Conservation (phyloP, 30 jellyfish, hydroid and myxozoan genomes). For the Catostylus mosaicus region DNA sequence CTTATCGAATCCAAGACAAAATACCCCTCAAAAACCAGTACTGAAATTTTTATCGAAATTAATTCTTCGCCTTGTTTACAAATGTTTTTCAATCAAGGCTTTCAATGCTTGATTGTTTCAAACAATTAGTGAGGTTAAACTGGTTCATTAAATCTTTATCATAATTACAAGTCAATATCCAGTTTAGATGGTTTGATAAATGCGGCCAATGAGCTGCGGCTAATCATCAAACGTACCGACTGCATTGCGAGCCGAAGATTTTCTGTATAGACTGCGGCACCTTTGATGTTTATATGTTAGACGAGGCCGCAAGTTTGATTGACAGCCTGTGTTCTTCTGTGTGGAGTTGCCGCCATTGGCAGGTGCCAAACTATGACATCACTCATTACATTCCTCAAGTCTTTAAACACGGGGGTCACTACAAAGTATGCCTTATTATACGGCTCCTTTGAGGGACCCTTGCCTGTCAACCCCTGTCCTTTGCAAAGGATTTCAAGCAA, state of each 20-base stretch:
- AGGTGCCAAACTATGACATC: slow-evolving; percentile 99
- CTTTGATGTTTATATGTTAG: slow-evolving; percentile 84
- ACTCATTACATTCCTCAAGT: slow-evolving; percentile 70
- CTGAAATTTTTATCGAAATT: too few relatives aligned
- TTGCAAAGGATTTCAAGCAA: too few relatives aligned
- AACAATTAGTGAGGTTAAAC: neutral
- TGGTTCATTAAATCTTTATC: neutral
- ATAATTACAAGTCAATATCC: neutral
- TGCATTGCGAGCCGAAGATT: slow-evolving; percentile 78
- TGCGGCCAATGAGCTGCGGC: slow-evolving; percentile 70
- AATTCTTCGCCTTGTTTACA: neutral
- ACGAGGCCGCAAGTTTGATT: slow-evolving; percentile 94
- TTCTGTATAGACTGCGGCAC: slow-evolving; percentile 93
- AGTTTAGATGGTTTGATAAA: neutral
- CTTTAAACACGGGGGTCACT: too few relatives aligned
- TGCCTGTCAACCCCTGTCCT: too few relatives aligned
- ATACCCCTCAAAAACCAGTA: too few relatives aligned
- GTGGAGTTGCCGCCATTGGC: slow-evolving; percentile 97
- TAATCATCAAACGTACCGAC: slow-evolving; percentile 57
- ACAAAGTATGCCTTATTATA: too few relatives aligned
- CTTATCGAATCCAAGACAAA: too few relatives aligned
- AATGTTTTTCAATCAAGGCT: neutral
- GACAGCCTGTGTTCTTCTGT: slow-evolving; percentile 82
- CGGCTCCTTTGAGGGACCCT: too few relatives aligned
- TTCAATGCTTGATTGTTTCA: neutral